phyloP scores from a whole-genome alignment of 2,113 vertebrate species.

The Siniperca chuatsi region DNA sequence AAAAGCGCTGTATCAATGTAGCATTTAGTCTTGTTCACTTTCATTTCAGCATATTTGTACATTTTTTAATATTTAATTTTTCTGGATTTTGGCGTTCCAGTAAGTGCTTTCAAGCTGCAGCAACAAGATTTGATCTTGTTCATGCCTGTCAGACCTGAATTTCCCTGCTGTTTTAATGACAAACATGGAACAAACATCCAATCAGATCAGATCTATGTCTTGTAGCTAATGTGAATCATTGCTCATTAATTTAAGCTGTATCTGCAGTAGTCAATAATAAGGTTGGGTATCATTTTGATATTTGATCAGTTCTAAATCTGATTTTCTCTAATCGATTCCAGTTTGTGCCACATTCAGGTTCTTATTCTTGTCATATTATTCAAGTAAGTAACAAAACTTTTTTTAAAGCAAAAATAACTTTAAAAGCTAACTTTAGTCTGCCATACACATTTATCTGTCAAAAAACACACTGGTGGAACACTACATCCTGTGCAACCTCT shows the following conservation, averaged over 20 bases:
- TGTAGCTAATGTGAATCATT: background rate
- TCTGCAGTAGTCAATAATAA: background rate
- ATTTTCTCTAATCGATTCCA: background rate
- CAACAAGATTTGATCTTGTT: background rate
- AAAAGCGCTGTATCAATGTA: too few relatives aligned
- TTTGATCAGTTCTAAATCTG: background rate
- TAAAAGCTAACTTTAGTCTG: background rate
- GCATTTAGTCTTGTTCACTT: too few relatives aligned
- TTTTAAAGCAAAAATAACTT: background rate
- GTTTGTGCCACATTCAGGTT: background rate
- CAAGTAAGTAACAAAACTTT: background rate
- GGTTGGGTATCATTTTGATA: background rate
- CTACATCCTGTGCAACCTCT: background rate
- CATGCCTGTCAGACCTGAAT: background rate
- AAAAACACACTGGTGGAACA: background rate
- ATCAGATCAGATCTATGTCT: background rate
- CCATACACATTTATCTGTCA: background rate
- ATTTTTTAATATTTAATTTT: too few relatives aligned
- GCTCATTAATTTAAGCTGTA: background rate
- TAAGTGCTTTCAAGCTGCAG: background rate
- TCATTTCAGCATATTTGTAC: too few relatives aligned
- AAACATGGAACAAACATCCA: too few relatives aligned
- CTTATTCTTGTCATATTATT: background rate
- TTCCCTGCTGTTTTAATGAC: background rate
- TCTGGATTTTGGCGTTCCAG: background rate